Percentiles rank a stretch among this genome's conserved stretches.
phyloP scores from a whole-genome alignment of 1,140 invertebrate species.

The Zaprionus gabonicus region DNA sequence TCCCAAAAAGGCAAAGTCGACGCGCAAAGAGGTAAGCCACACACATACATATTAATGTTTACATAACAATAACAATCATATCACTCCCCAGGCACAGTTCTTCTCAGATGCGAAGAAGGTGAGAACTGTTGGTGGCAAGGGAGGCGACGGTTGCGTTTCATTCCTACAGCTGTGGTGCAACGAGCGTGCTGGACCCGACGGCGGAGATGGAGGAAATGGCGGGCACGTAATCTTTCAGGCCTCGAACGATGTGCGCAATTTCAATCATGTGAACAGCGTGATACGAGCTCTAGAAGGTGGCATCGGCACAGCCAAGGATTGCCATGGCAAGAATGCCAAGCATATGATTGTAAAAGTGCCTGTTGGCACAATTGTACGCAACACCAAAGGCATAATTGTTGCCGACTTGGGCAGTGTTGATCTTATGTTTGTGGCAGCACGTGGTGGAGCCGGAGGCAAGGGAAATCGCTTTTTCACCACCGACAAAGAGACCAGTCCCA shows the following conservation, averaged over 20 bases:
- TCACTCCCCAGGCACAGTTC: constrained; percentile 85
- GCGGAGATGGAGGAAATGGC: constrained; percentile 98
- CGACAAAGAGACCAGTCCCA: constrained; percentile 92
- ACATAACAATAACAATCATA: constrained; percentile 43
- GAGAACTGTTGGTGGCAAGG: constrained; percentile 91
- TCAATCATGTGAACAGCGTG: constrained; percentile 88
- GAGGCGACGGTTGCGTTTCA: constrained; percentile 96
- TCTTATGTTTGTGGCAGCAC: constrained; percentile 95
- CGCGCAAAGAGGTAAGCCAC: constrained; percentile 60
- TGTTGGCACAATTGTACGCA: constrained; percentile 93
- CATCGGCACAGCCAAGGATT: constrained; percentile 90
- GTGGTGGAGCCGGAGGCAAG: constrained; percentile 96
- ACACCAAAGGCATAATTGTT: constrained; percentile 87
- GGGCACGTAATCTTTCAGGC: constrained; percentile 97
- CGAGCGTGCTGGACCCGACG: constrained; percentile 96
- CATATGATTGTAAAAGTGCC: constrained; percentile 93
- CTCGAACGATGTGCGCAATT: constrained; percentile 88
- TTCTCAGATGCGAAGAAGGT: constrained; percentile 89
- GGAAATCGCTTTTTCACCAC: constrained; percentile 97
- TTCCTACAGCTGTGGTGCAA: constrained; percentile 92
- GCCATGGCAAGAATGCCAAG: constrained; percentile 93
- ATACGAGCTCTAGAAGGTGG: constrained; percentile 89
- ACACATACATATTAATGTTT: constrained; percentile 15
- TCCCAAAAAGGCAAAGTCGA: constrained; percentile 72
- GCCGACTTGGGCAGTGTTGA: constrained; percentile 89